phyloP scores from a whole-genome alignment of 2,113 vertebrate species.

The Hipposideros armiger region DNA sequence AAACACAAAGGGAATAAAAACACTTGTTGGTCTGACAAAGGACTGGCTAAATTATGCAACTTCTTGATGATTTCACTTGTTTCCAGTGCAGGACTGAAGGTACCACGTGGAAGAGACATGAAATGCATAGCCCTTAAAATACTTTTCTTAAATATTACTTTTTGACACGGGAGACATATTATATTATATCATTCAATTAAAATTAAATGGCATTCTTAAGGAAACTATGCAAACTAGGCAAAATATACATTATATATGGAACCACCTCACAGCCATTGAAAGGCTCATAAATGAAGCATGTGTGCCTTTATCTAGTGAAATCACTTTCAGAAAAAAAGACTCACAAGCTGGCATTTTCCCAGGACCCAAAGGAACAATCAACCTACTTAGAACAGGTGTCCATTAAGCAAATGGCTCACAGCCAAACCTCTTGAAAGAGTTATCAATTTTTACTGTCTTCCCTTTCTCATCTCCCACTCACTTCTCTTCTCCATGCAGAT shows the following conservation, averaged over 20 bases:
- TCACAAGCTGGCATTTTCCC: neutral
- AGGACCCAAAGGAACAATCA: slow-evolving; percentile 33
- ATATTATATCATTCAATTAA: neutral
- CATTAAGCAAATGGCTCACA: slow-evolving; percentile 13
- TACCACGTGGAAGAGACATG: neutral
- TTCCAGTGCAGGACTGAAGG: neutral
- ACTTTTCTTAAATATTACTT: neutral
- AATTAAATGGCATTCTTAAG: slow-evolving; percentile 9
- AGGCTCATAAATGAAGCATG: slow-evolving; percentile 42
- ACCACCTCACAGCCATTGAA: neutral
- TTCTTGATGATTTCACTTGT: neutral
- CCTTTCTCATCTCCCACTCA: neutral
- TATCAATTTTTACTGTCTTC: slow-evolving; percentile 1
- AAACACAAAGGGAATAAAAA: neutral
- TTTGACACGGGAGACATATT: neutral
- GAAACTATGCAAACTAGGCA: neutral
- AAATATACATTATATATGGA: neutral
- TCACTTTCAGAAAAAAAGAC: neutral
- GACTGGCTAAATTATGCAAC: neutral
- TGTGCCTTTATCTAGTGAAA: slow-evolving; percentile 34
- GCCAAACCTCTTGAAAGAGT: slow-evolving; percentile 26
- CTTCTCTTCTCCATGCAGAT: neutral
- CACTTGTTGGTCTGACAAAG: neutral
- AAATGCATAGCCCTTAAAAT: slow-evolving; percentile 2
- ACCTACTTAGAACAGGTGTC: slow-evolving; percentile 45